Base-by-base conservation (phyloP, 2,888 invertebrate species). In the Ethmia dodecea region DNA sequence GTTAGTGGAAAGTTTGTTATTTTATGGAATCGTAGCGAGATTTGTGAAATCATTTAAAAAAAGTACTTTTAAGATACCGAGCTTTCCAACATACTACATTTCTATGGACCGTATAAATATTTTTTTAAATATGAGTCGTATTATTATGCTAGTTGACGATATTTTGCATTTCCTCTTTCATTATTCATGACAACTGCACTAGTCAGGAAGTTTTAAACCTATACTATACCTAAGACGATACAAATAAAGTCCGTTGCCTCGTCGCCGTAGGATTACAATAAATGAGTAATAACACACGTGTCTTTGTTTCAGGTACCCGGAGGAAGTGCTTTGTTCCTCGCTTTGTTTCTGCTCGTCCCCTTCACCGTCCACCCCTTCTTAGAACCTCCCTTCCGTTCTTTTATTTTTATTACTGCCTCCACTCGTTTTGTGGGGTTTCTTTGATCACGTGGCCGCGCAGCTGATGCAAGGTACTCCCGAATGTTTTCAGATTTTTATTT, bases 301-400 rank as follows among this genome's bases (percentile, higher is more conserved):
- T 66, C 52, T 72, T 78, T 79, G 76, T 79, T 78, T 30, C 79
- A 78, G 79, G 79, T 79, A 79, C 55, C 47, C 43, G 55, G 57
- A 63, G 64, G 66, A 62, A 67, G 52, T 49, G 44, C 55, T 69
- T 67, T 66, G 43, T 34, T 24, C 28, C 12, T 11, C 26, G 26
- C 26, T 10, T 31, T 38, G 64, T 66, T 53, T 47, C 52, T 48
- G 48, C 42, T 42, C 41, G n/a, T 26, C 43, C 42, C 42, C 45
- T 49, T 45, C 38, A 13, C 28, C 31, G 12, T 28, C 28, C 30
- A 29, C 35, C 47, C 22, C 52, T 44, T 41, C 34, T 42, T 40
- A 33, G 33, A 42, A 44, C 45, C 52, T 44, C 46, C 40, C 39
- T 25, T 38, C 39, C 43, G 39, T 51, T 51, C 36, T 40, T 35